Percentiles rank a stretch among this genome's conserved stretches.
Conservation (phyloP, 1,140 invertebrate species). For the Sinonovacula constricta region DNA sequence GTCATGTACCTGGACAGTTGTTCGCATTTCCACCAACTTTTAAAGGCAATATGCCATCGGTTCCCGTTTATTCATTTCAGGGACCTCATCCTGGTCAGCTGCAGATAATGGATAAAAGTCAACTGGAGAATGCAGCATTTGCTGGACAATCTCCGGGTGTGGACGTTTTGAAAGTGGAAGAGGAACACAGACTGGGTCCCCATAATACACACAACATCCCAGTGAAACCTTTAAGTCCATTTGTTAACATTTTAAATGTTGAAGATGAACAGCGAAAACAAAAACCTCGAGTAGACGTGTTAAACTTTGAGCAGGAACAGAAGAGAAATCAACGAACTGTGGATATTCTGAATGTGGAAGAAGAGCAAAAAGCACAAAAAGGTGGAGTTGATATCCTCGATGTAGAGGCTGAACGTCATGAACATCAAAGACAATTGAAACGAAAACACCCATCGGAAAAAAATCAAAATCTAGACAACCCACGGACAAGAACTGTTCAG, state of each 20-base stretch:
- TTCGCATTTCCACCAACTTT: slow-evolving; percentile 11
- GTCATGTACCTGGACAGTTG: slow-evolving; percentile 22
- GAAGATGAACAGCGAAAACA: not conserved
- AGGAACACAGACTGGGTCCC: not conserved
- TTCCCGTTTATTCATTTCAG: no score
- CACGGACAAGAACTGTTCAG: no score
- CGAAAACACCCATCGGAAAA: not conserved
- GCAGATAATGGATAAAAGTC: slow-evolving; percentile 38
- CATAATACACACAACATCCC: not conserved
- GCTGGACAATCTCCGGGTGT: not conserved
- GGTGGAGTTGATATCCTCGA: not conserved
- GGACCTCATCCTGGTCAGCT: no score
- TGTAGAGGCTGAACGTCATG: not conserved
- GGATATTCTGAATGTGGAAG: slow-evolving; percentile 40
- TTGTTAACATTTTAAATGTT: not conserved
- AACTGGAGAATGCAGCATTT: slow-evolving; percentile 16
- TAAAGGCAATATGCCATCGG: no score
- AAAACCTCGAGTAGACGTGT: not conserved
- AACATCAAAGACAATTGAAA: not conserved
- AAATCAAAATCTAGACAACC: no score
- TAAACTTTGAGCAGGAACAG: slow-evolving; percentile 22
- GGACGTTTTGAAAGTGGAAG: not conserved
- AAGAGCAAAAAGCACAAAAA: slow-evolving; percentile 7
- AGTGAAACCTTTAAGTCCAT: not conserved
- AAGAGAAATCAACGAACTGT: slow-evolving; percentile 17